phyloP scores from a whole-genome alignment of 2,113 vertebrate species.

The Dipodomys ordii region DNA sequence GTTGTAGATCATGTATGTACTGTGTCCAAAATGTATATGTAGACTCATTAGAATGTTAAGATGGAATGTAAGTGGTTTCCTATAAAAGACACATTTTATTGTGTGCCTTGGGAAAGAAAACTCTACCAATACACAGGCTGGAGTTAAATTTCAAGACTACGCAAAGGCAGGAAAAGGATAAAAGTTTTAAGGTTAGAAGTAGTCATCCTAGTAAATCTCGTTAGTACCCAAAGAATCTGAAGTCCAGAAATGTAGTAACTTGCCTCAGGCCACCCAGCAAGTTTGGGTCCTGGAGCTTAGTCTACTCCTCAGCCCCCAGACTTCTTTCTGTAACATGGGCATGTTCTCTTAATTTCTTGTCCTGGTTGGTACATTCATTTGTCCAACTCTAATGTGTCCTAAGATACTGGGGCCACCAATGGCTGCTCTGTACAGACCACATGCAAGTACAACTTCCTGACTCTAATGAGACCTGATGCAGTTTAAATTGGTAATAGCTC shows the following conservation, averaged over 20 bases:
- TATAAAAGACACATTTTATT: conserved; percentile 76
- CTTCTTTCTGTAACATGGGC: background rate
- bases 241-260: background rate
- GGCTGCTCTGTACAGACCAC: background rate
- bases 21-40: conserved; percentile 69
- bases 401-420: background rate
- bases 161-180: conserved; percentile 44
- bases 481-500: conserved; percentile 25
- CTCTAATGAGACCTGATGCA: background rate
- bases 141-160: conserved; percentile 68
- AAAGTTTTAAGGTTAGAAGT: conserved; percentile 50
- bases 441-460: background rate
- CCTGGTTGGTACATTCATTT: background rate
- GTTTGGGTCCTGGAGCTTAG: background rate
- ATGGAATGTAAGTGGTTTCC: conserved; percentile 70
- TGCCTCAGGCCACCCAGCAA: background rate
- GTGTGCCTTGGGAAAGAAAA: conserved; percentile 50
- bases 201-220: conserved; percentile 27
- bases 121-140: conserved; percentile 24
- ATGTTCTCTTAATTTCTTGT: background rate
- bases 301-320: background rate
- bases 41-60: conserved; percentile 71
- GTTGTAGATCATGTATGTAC: conserved; percentile 63
- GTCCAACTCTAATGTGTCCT: background rate
- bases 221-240: conserved; percentile 11